Base-by-base conservation (phyloP, 1,140 invertebrate genomes). In the Macrotrachela quadricornifera region DNA sequence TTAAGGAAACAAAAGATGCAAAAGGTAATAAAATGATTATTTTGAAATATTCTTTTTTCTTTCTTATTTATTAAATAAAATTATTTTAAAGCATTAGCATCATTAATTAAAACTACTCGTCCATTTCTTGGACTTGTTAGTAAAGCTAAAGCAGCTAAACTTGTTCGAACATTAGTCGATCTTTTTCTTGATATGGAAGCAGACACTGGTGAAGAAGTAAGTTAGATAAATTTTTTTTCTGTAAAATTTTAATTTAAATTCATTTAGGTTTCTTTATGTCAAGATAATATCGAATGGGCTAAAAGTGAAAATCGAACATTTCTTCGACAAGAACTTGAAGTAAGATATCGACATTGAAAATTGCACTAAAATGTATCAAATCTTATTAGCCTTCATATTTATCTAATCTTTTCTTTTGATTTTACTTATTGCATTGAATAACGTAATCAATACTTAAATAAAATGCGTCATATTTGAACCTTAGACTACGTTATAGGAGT, bases 261-360 rank as follows among this genome's bases (percentile, higher is more conserved):
- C 1, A 47, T 13, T 62, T 38, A 49, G 74, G 73, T 70, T 77
- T 59, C 68, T 74, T 17, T 78, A 43, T 76, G 75, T 58, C 82
- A 88, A 73, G 91, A 99, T 72, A 96, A 90, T 72, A 99, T 99
- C 73, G 84, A 92, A 73, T 97, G 92, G 92, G 90, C 94, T 16
- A 91, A 92, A 68, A 81, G 88, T 67, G 91, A 99, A 65, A 83
- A 87, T 56, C 78, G 92, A 58, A 95, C 86, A 16, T 99, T 96
- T 71, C 72, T 99, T 18, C 75, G 94, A 61, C 94, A 99, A 70
- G 86, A 86, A 10, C 70, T 99, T 57, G 88, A 97, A 71, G 72
- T 30, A 30, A 4, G 21, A 4, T n/a, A n/a, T n/a, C n/a, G n/a
- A n/a, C n/a, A n/a, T n/a, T n/a, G n/a, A n/a, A n/a, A n/a, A n/a